Conservation (phyloP, 1,140 invertebrate genomes). For the Ceratitis capitata region DNA sequence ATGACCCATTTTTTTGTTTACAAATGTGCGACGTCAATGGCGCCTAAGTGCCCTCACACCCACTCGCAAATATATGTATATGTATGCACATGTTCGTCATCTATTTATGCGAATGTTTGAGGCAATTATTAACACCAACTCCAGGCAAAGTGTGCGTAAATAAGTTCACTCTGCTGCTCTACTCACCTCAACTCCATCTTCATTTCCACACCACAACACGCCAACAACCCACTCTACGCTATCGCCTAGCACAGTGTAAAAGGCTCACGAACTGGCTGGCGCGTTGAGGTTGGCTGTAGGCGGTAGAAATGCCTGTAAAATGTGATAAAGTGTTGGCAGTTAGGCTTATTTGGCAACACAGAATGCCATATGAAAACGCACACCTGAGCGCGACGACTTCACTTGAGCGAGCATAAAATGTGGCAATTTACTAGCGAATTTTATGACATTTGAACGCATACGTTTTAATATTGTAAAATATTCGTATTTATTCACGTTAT, state of each 20-base stretch:
- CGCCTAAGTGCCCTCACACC: conserved; percentile 17
- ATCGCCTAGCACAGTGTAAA: not conserved
- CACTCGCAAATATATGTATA: not conserved
- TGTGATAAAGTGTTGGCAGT: conserved; percentile 27
- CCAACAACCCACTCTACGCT: not conserved
- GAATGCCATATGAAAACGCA: conserved; percentile 20
- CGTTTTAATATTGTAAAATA: not conserved
- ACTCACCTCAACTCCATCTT: not conserved
- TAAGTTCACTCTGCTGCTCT: not conserved
- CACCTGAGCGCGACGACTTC: conserved; percentile 24
- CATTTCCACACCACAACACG: not conserved
- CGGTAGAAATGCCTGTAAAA: conserved; percentile 34
- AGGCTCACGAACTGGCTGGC: not conserved
- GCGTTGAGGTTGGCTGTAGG: not conserved
- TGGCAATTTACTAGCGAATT: not conserved
- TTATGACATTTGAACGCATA: not conserved
- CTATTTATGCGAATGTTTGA: not conserved
- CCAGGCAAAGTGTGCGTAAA: conserved; percentile 20
- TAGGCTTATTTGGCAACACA: conserved; percentile 30
- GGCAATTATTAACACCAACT: conserved; percentile 25
- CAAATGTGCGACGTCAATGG: not conserved
- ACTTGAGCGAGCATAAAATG: conserved; percentile 8
- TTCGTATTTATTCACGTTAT: not conserved
- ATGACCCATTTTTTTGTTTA: conserved; percentile 17
- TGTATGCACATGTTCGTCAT: not conserved